A percentile compares a stretch with the other conserved stretches of the same genome.
Conservation (phyloP, 2,797 vertebrate species). For the Takifugu ocellatus region DNA sequence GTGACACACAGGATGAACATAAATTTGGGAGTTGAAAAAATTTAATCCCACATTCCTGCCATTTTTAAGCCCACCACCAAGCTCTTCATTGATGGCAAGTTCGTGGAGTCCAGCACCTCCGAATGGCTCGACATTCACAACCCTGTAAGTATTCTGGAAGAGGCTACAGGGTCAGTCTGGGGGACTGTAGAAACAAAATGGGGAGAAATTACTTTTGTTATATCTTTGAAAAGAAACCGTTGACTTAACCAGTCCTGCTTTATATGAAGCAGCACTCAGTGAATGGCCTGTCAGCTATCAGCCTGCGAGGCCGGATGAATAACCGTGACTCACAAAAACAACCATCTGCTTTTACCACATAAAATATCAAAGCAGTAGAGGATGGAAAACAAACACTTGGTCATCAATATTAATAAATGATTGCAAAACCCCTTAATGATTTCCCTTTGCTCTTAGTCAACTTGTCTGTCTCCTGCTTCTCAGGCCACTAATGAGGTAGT, state of each 20-base stretch:
- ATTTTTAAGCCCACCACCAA: conserved; percentile 88
- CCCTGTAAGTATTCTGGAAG: conserved; percentile 81
- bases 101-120: conserved; percentile 90
- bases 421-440: conserved; percentile 21
- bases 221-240: background rate
- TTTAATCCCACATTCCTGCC: conserved; percentile 35
- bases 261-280: background rate
- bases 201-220: background rate
- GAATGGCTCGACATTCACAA: conserved; percentile 97
- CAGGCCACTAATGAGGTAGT: conserved; percentile 97
- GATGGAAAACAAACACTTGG: conserved; percentile 11
- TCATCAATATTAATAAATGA: conserved; percentile 36
- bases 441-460: conserved; percentile 27
- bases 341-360: conserved; percentile 13
- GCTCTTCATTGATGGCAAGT: conserved; percentile 97
- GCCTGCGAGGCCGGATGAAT: conserved; percentile 8
- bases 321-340: conserved; percentile 22
- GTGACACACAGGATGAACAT: too few relatives aligned
- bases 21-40: background rate
- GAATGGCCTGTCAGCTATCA: background rate
- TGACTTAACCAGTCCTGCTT: too few relatives aligned
- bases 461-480: conserved; percentile 33
- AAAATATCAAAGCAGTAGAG: conserved; percentile 16
- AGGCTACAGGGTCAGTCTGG: background rate
- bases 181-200: too few relatives aligned